Evolutionary conservation across 2,888 invertebrate genomes (phyloP).

Genomic region (Drosophila atripex): DNA sequence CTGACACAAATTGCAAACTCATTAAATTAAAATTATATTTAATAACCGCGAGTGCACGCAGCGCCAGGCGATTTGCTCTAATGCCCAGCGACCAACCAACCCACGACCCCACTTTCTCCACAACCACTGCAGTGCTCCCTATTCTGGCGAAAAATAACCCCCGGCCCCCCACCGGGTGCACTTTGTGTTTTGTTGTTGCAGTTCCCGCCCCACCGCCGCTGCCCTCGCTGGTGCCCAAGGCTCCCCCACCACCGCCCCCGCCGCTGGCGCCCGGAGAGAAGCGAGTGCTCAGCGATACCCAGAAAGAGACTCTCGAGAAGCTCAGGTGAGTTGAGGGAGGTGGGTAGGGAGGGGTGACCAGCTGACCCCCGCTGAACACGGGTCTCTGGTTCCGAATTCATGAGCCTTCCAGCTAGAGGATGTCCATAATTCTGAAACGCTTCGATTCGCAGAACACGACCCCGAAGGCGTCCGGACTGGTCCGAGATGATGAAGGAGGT

Average conservation of each 20-base stretch:
- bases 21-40: slow-evolving; percentile 80
- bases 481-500: slow-evolving; percentile 95
- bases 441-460: slow-evolving; percentile 85
- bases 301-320: slow-evolving; percentile 88
- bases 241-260: slow-evolving; percentile 90
- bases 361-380: background rate
- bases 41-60: slow-evolving; percentile 74
- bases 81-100: slow-evolving; percentile 33
- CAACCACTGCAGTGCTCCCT: slow-evolving; percentile 12
- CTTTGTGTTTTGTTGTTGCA: slow-evolving; percentile 50
- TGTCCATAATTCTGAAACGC: slow-evolving; percentile 26
- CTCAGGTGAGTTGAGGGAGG: slow-evolving; percentile 85
- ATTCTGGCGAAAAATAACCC: slow-evolving; percentile 26
- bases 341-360: background rate
- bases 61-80: slow-evolving; percentile 72
- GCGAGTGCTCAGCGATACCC: slow-evolving; percentile 86
- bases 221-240: slow-evolving; percentile 83
- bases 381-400: background rate
- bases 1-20: slow-evolving; percentile 79
- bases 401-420: background rate
- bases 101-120: slow-evolving; percentile 28
- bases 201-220: slow-evolving; percentile 83
- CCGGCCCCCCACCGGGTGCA: slow-evolving; percentile 24
- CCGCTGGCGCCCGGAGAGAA: slow-evolving; percentile 86
- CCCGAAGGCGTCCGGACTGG: slow-evolving; percentile 94